These are phyloP conservation scores for Anguilla rostrata DNA, from an alignment of 2,113 vertebrate species.

Conservation along the genomic window DNA sequence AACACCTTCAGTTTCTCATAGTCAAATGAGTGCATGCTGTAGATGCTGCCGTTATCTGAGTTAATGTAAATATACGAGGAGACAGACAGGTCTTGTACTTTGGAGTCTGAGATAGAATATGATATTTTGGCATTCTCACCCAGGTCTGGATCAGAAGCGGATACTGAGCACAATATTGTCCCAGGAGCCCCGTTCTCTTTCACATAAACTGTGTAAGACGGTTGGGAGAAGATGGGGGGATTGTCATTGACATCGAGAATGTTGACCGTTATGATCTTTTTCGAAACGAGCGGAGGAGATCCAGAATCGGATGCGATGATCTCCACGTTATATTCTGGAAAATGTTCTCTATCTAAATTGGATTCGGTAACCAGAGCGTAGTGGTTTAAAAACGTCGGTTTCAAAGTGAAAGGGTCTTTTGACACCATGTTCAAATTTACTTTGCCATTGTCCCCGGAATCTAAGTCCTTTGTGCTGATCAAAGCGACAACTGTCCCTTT, in stretches of 20 bases:
- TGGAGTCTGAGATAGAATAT: conserved; percentile 67
- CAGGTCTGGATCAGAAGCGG: conserved; percentile 76
- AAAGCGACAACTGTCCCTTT: conserved; percentile 64
- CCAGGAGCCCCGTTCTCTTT: conserved; percentile 79
- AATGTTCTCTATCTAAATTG: conserved; percentile 72
- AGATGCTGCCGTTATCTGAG: conserved; percentile 69
- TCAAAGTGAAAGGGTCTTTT: conserved; percentile 68
- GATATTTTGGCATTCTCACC: conserved; percentile 72
- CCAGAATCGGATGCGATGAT: conserved; percentile 76
- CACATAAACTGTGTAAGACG: conserved; percentile 79
- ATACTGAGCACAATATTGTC: conserved; percentile 72
- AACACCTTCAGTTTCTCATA: conserved; percentile 79
- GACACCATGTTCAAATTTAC: conserved; percentile 52
- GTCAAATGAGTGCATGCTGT: conserved; percentile 73
- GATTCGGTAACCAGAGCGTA: conserved; percentile 76
- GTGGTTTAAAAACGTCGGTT: conserved; percentile 74
- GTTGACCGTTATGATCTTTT: conserved; percentile 68
- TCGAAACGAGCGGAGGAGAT: conserved; percentile 70
- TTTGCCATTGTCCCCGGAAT: conserved; percentile 60
- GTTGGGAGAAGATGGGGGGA: conserved; percentile 68
- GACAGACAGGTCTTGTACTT: conserved; percentile 67
- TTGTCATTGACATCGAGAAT: conserved; percentile 89
- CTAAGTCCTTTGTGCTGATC: conserved; percentile 58
- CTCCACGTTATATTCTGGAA: conserved; percentile 64
- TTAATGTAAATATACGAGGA: conserved; percentile 73